Evolutionary conservation across 2,797 vertebrate genomes (phyloP).

Genomic region (Lepus oiostolus): DNA sequence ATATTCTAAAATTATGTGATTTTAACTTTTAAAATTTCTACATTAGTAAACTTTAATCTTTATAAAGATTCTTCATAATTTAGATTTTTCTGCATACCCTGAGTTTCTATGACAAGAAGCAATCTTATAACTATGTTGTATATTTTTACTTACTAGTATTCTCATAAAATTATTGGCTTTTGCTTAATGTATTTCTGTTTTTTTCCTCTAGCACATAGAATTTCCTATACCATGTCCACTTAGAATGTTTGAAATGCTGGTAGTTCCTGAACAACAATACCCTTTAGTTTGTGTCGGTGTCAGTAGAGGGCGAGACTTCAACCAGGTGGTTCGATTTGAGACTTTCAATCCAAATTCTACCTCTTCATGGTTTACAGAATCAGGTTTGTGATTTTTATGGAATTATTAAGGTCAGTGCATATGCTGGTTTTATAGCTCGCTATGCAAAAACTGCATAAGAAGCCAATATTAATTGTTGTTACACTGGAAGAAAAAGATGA

Average conservation of each 20-base stretch:
- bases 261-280: constrained; percentile 95
- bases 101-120: neutral
- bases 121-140: constrained; percentile 19
- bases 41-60: neutral
- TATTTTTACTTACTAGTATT: neutral
- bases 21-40: constrained; percentile 17
- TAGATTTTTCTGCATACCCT: neutral
- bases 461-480: neutral
- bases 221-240: constrained; percentile 96
- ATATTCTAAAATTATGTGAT: neutral
- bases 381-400: constrained; percentile 90
- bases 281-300: constrained; percentile 96
- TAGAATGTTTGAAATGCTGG: constrained; percentile 96
- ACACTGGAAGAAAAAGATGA: constrained; percentile 37
- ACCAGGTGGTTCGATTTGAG: constrained; percentile 96
- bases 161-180: neutral
- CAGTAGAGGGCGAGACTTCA: constrained; percentile 95
- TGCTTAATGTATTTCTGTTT: constrained; percentile 71
- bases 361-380: constrained; percentile 97
- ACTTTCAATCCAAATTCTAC: constrained; percentile 97
- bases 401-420: neutral
- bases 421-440: constrained; percentile 42
- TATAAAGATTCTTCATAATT: neutral
- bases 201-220: constrained; percentile 93
- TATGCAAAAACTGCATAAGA: constrained; percentile 35